Evolutionary conservation across 2,797 vertebrate species (phyloP), one percentile per base, ranked within the genome.

Genomic region (Rhinatrema bivittatum): DNA sequence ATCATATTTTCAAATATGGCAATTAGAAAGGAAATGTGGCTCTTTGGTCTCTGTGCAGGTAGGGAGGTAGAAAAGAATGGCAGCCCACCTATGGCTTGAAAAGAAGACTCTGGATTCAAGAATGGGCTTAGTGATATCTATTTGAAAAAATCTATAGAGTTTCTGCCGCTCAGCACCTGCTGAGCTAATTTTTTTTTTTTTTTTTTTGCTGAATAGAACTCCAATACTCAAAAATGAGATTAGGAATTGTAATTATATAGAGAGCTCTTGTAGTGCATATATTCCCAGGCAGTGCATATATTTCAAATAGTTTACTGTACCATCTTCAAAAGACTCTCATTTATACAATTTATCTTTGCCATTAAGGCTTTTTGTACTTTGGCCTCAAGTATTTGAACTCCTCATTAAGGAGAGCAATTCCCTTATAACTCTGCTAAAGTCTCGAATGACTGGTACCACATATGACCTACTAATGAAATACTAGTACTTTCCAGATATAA

Each of bases 321-420:
- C 10, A 5, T 52, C 48, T 51, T 21, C 22, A 18, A 32, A 21
- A 20, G 33, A 27, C 39, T 53, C 14, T 21, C 13, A 4, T 25
- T 31, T 24, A 11, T 47, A 12, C 0, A 0, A 33, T 48, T 52
- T 51, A 36, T 27, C 26, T 48, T 43, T 59, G 42, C 62, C 43
- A 32, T 45, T 32, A 60, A 43, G 43, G n/a, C 42, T 69, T 63
- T 60, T 40, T 44, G 47, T 33, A 19, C 10, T 38, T 60, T 52
- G 51, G 45, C 45, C 55, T 56, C 45, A 19, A 4, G 47, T 46
- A 9, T 20, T 21, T 43, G 42, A 33, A 41, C 21, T 29, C 26
- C 56, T 65, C 44, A 39, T 32, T 53, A 42, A 24, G 37, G 30
- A 22, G 46, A 48, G 35, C 39, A 29, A 47, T 46, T 28, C 22